Conservation (phyloP, 2,113 vertebrate species). For the Noctilio leporinus region DNA sequence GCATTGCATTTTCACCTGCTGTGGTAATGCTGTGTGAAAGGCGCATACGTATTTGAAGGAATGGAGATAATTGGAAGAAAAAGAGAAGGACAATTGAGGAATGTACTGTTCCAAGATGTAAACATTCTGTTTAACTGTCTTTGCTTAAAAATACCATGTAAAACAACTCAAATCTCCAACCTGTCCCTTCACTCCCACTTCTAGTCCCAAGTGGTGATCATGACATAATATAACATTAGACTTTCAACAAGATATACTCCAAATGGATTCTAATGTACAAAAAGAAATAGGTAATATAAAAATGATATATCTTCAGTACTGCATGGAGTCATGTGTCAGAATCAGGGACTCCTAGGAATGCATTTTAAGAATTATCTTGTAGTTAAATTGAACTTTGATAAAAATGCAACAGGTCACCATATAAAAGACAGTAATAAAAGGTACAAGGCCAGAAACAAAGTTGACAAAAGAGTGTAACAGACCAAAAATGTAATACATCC, state of each 20-base stretch:
- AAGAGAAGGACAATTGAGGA: neutral
- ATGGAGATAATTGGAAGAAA: neutral
- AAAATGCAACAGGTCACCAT: neutral
- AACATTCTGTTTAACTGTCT: neutral
- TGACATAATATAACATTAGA: neutral
- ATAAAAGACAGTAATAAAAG: conserved; percentile 8
- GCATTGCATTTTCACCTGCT: neutral
- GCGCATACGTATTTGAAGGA: neutral
- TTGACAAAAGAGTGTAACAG: conserved; percentile 25
- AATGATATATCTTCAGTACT: neutral
- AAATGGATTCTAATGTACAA: neutral
- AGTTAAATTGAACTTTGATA: neutral
- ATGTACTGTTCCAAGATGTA: neutral
- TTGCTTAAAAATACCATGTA: neutral
- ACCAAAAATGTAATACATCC: conserved; percentile 15
- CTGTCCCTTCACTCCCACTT: fast-evolving
- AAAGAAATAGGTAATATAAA: neutral
- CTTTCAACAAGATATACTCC: neutral
- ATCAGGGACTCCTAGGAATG: neutral
- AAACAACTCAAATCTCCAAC: neutral
- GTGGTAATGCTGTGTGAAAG: neutral
- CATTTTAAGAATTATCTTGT: neutral
- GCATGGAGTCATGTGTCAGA: neutral
- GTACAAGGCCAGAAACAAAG: conserved; percentile 12
- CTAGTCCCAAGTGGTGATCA: neutral